Percentiles rank a stretch among this genome's conserved stretches.
Evolutionary conservation across 64 coral and sea anemone species (phyloP).

Genomic region (Trachythela sp.): DNA sequence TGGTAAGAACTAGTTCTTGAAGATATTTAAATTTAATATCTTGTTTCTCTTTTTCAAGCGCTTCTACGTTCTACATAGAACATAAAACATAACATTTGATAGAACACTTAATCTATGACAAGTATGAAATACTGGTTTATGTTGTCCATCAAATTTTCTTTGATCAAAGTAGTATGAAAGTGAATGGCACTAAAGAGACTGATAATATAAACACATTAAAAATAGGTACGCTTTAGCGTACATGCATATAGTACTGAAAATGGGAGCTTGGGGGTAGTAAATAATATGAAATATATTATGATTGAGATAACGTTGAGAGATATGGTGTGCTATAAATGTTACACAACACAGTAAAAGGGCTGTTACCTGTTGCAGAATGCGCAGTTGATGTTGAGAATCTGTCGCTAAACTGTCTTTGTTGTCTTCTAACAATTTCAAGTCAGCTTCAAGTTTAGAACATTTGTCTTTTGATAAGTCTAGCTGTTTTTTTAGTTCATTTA

Average conservation of each 20-base stretch:
- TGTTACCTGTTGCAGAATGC: constrained; percentile 28
- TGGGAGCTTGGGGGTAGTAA: no score
- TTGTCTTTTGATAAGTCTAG: constrained; percentile 44
- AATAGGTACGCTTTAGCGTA: no score
- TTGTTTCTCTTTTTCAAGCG: constrained; percentile 64
- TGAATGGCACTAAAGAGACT: no score
- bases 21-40: constrained; percentile 73
- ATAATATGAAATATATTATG: no score
- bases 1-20: constrained; percentile 57
- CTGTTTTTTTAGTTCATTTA: constrained; percentile 47
- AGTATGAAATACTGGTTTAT: no score
- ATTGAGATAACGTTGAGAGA: no score
- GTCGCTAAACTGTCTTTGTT: constrained; percentile 43
- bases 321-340: no score
- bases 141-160: no score
- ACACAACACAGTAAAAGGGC: not conserved
- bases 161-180: no score
- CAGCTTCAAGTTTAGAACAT: constrained; percentile 28
- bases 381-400: constrained; percentile 43
- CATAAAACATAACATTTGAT: not conserved
- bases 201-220: no score
- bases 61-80: constrained; percentile 53
- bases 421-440: constrained; percentile 46
- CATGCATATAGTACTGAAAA: no score
- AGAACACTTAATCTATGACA: not conserved